phyloP scores from a whole-genome alignment of 2,888 invertebrate species.

The Clistopyga incitator region DNA sequence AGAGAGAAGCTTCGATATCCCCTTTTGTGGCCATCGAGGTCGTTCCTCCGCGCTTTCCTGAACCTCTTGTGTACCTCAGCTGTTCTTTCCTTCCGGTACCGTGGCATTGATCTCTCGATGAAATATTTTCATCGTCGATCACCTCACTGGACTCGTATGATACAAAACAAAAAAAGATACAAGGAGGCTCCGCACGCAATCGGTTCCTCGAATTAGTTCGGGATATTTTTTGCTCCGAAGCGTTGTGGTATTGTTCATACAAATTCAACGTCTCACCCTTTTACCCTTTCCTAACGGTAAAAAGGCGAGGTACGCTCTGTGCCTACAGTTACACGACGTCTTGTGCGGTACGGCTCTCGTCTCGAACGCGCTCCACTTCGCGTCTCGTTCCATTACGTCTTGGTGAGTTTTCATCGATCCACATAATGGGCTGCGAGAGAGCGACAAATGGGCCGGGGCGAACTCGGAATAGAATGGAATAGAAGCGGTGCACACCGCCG shows the following conservation, averaged over 20 bases:
- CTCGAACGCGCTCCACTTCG: slow-evolving; percentile 5
- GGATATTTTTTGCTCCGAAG: slow-evolving; percentile 47
- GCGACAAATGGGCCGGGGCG: slow-evolving; percentile 56
- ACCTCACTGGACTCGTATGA: background rate
- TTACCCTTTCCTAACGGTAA: slow-evolving; percentile 21
- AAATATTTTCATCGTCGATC: slow-evolving; percentile 17
- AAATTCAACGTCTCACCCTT: slow-evolving; percentile 57
- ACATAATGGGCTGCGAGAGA: slow-evolving; percentile 65
- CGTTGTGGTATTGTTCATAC: slow-evolving; percentile 13
- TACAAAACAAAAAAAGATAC: slow-evolving; percentile 30
- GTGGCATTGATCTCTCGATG: slow-evolving; percentile 35
- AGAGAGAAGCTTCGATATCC: slow-evolving; percentile 48
- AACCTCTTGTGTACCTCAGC: background rate
- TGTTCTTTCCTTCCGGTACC: slow-evolving; percentile 3
- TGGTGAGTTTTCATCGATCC: slow-evolving; percentile 63
- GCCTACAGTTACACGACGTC: slow-evolving; percentile 26
- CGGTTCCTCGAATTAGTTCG: slow-evolving; percentile 54
- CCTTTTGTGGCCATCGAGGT: slow-evolving; percentile 20
- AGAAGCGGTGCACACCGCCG: slow-evolving; percentile 19
- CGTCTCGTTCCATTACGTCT: slow-evolving; percentile 41
- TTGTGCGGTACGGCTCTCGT: slow-evolving; percentile 35
- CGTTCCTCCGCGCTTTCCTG: slow-evolving; percentile 55
- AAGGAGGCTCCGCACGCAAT: slow-evolving; percentile 37
- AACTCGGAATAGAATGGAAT: slow-evolving; percentile 61
- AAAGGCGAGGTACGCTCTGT: slow-evolving; percentile 12